Evolutionary conservation across 2,888 invertebrate species (phyloP).

Genomic region (Allygus modestus): DNA sequence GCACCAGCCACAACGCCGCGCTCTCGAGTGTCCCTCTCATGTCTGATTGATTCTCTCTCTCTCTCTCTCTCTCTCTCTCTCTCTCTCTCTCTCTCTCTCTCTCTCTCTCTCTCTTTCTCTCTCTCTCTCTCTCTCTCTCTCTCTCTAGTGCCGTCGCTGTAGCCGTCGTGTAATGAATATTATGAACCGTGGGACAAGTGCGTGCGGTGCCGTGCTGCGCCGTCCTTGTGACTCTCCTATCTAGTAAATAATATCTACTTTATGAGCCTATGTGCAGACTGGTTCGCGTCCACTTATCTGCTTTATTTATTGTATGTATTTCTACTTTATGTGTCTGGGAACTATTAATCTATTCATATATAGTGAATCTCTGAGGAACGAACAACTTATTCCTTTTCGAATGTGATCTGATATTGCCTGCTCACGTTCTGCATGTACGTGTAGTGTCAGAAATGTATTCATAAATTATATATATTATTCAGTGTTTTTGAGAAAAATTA

Average conservation of each 20-base stretch:
- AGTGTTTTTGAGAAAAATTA: no score
- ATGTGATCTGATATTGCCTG: not conserved
- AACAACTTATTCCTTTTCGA: not conserved
- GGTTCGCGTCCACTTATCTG: constrained; percentile 34
- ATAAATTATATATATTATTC: no score
- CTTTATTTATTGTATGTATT: constrained; percentile 28
- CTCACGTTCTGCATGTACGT: constrained; percentile 5
- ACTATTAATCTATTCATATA: constrained; percentile 34
- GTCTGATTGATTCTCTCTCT: constrained; percentile 27
- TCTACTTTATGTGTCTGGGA: constrained; percentile 24
- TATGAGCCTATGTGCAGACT: constrained; percentile 39
- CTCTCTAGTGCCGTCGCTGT: no score
- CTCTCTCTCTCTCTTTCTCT: no score
- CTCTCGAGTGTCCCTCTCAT: not conserved
- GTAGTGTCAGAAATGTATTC: not conserved
- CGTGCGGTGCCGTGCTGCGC: constrained; percentile 9
- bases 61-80: no score
- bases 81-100: no score
- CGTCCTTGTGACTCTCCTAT: constrained; percentile 24
- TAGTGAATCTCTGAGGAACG: constrained; percentile 6
- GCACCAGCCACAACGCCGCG: not conserved
- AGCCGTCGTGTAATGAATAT: constrained; percentile 35
- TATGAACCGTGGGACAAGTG: constrained; percentile 8
- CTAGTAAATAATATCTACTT: constrained; percentile 53
- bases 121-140: no score